Conservation (phyloP, 1,140 invertebrate genomes). For the Physella acuta region DNA sequence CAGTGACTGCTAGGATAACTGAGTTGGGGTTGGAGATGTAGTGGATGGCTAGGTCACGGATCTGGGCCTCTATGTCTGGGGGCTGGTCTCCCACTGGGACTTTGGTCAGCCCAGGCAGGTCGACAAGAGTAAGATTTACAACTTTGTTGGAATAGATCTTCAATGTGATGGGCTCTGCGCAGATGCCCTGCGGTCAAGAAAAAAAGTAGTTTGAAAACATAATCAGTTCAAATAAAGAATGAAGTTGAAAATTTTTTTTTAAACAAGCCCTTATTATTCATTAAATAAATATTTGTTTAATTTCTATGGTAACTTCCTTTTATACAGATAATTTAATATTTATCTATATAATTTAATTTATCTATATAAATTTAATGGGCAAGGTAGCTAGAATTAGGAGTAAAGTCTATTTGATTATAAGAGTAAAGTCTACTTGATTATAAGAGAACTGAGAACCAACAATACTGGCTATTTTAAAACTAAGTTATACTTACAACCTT, state of each 20-base stretch:
- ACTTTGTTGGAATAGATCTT: constrained; percentile 92
- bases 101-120: constrained; percentile 98
- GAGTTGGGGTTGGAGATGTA: constrained; percentile 68
- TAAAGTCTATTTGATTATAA: too few relatives aligned
- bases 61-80: constrained; percentile 66
- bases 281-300: too few relatives aligned
- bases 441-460: too few relatives aligned
- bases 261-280: too few relatives aligned
- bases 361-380: too few relatives aligned
- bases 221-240: not conserved
- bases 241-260: not conserved
- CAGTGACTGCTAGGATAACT: constrained; percentile 64
- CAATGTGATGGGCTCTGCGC: constrained; percentile 90
- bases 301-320: too few relatives aligned
- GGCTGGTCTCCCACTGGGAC: constrained; percentile 73
- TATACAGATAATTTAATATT: too few relatives aligned
- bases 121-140: constrained; percentile 95
- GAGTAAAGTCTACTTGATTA: too few relatives aligned
- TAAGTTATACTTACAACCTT: not conserved
- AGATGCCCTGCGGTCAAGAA: constrained; percentile 86
- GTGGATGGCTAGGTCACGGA: constrained; percentile 63
- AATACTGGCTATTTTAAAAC: not conserved
- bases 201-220: constrained; percentile 12
- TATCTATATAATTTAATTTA: too few relatives aligned
- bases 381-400: too few relatives aligned